Evolutionary conservation across 2,888 invertebrate genomes (phyloP), one percentile per base, ranked within the genome.

Genomic region (Habrosyne pyritoides): DNA sequence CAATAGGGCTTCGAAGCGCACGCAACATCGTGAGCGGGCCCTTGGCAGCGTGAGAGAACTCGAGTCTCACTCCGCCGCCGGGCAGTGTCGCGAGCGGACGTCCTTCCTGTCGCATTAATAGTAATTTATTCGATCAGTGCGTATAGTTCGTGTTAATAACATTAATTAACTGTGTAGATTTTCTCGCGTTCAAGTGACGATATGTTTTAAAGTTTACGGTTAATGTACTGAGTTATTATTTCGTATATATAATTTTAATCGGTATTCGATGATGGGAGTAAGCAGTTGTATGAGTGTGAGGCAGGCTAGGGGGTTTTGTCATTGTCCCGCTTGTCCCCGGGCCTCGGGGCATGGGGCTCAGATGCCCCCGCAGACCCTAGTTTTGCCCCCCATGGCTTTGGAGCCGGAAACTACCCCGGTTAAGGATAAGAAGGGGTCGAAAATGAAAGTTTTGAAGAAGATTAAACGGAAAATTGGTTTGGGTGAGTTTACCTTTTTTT

Each of bases 391-490:
- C 10, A 87, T 91, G 91, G 90, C 89, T 2, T 28, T 91, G 69
- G 93, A 90, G 64, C 89, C 88, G 1, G 88, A 91, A 71, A 87
- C 82, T 0, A 87, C 89, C n/a, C 88, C 89, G 1, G 87, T 91
- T 0, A 90, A 91, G 75, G 89, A 91, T 66, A 91, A 90, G 64
- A 92, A 93, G 56, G 91, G 91, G 10, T 92, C 92, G 1, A 97
- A 97, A 92, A 97, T 97, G 96, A 97, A 97, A 93, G 96, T 97
- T 61, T 91, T 97, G 64, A 97, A 97, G 94, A 97, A 97, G 84
- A 96, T 97, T 77, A 97, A 97, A 88, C 95, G 95, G 78, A 96
- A 96, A 79, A 97, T 97, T 84, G 97, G 97, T 75, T 89, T 97
- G 86, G 97, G 97, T 97, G 89, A 95, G 97, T 72, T 69, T n/a